phyloP scores from a whole-genome alignment of 2,888 invertebrate species.

The Lottia scabra region DNA sequence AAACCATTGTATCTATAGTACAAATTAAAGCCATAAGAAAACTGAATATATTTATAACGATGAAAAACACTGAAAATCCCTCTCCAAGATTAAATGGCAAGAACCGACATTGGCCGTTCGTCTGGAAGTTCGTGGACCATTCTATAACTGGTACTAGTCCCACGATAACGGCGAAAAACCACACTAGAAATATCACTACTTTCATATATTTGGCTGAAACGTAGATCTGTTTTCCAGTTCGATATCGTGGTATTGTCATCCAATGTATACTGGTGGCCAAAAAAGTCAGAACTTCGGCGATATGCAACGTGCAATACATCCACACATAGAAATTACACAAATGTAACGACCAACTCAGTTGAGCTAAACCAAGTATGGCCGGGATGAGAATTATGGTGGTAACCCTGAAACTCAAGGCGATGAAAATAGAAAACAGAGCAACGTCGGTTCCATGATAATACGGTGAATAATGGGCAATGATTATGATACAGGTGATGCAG shows the following conservation, averaged over 20 bases:
- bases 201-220: conserved; percentile 41
- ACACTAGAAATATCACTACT: conserved; percentile 35
- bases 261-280: conserved; percentile 43
- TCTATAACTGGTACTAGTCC: conserved; percentile 27
- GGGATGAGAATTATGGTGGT: conserved; percentile 45
- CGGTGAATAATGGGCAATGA: conserved; percentile 48
- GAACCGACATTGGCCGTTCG: conserved; percentile 39
- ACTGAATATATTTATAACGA: conserved; percentile 35
- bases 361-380: conserved; percentile 36
- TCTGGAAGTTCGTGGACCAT: conserved; percentile 10
- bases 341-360: conserved; percentile 32
- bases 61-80: conserved; percentile 46
- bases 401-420: conserved; percentile 45
- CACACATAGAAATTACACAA: conserved; percentile 46
- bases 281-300: conserved; percentile 40
- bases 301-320: conserved; percentile 39
- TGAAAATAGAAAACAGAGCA: conserved; percentile 44
- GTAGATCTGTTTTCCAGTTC: conserved; percentile 38
- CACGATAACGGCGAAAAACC: conserved; percentile 32
- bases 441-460: conserved; percentile 56
- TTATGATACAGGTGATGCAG: conserved; percentile 42
- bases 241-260: conserved; percentile 42
- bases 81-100: conserved; percentile 43
- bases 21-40: conserved; percentile 40
- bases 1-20: conserved; percentile 42